A percentile compares a stretch with the other conserved stretches of the same genome.
phyloP scores from a whole-genome alignment of 2,797 vertebrate species.

The Sebastes iracundus region DNA sequence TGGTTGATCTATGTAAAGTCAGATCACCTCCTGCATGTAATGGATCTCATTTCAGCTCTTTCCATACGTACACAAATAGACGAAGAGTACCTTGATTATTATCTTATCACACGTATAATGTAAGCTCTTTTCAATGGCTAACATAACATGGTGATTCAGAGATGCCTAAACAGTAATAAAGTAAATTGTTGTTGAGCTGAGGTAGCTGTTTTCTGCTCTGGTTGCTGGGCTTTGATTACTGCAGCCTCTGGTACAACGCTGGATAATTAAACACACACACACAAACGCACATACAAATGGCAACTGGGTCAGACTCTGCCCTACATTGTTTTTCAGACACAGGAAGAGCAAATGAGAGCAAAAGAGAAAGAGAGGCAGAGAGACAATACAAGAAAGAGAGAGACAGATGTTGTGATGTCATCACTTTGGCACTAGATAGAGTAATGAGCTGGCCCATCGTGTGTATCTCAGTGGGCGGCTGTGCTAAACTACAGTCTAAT shows the following conservation, averaged over 20 bases:
- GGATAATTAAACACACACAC: constrained; percentile 70
- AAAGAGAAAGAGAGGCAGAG: constrained; percentile 38
- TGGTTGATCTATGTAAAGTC: constrained; percentile 6
- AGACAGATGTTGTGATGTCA: constrained; percentile 67
- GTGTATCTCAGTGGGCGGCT: constrained; percentile 56
- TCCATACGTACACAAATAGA: neutral
- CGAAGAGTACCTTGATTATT: neutral
- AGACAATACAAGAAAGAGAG: constrained; percentile 43
- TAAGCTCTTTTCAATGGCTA: neutral
- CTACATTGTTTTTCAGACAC: constrained; percentile 76
- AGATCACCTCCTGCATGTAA: neutral
- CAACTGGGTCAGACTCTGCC: constrained; percentile 81
- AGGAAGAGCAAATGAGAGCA: constrained; percentile 61
- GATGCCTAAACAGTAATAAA: constrained; percentile 39
- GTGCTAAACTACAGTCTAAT: constrained; percentile 71
- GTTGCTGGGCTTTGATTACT: constrained; percentile 66
- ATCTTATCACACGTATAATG: neutral
- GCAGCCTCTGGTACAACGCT: constrained; percentile 62
- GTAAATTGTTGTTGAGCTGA: constrained; percentile 58
- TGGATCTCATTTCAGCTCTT: neutral
- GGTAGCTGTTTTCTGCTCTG: constrained; percentile 59
- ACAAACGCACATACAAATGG: constrained; percentile 50
- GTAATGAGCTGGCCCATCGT: constrained; percentile 70
- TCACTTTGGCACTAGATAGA: constrained; percentile 47
- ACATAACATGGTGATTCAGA: constrained; percentile 19